Base-by-base conservation (phyloP, 2,888 invertebrate genomes). In the Tenthredo distinguenda region DNA sequence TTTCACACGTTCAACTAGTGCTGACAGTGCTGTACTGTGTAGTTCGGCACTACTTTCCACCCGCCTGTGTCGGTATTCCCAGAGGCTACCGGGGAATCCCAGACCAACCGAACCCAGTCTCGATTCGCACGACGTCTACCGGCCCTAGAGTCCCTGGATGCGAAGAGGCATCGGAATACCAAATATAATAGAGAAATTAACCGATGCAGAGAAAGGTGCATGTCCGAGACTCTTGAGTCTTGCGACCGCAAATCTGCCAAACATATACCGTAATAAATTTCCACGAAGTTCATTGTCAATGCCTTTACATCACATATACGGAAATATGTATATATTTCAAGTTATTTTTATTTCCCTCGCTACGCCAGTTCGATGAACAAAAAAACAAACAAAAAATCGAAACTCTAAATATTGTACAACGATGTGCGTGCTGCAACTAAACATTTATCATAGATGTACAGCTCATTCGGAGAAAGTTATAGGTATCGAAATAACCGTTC, bases 31-130 rank as follows among this genome's bases (percentile, higher is more conserved):
- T 18, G 31, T 68, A 65, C 40, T 3, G n/a, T 55, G n/a, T 34
- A 68, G 47, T 47, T 40, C 37, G 34, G 83, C 2, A 47, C 34
- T 62, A 68, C 68, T 83, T 83, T 83, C 83, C 15, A 68, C 83
- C 50, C 68, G 71, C 68, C 31, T 83, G 83, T 47, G 68, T 83
- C 31, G 83, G 83, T 68, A 83, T 83, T 83, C 83, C 83, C 83
- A 43, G 71, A 68, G 83, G 62, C 68, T 47, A 81, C 40, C 21
- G 83, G 83, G 83, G 83, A 83, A 83, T 83, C 83, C 83, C 83
- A 83, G 83, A 31, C 68, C 83, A 40, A 68, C 68, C 83, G 68
- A 47, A 71, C 68, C 40, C 40, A 47, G 68, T 47, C 62, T 81
- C 43, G 43, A 81, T 62, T 77, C 40, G 12, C 7, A 21, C 37